Conservation (phyloP, 2,888 invertebrate genomes). For the Itoplectis maculator region DNA sequence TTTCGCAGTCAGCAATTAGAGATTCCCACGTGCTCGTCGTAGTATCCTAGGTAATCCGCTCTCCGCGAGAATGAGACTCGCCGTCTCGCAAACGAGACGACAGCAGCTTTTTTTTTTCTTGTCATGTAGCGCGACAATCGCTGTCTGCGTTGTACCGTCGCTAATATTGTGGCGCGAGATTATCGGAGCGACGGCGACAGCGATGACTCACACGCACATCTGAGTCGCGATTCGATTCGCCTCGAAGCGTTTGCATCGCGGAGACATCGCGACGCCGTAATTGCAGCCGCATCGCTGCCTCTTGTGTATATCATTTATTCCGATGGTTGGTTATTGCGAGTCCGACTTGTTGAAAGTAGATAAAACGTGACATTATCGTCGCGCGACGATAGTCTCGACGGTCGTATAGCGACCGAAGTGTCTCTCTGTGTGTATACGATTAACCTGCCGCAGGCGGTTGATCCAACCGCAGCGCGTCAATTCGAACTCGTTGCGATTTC, state of each 20-base stretch:
- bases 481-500: constrained; percentile 7
- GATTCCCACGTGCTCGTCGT: neutral
- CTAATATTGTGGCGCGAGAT: constrained; percentile 1
- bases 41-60: neutral
- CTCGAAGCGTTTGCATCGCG: constrained; percentile 7
- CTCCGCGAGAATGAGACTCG: neutral
- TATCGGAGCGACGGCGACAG: neutral
- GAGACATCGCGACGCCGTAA: constrained; percentile 7
- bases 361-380: neutral
- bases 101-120: neutral
- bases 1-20: constrained; percentile 21
- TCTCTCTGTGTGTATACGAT: too few species aligned
- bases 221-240: neutral
- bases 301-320: constrained; percentile 21
- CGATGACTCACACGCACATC: constrained; percentile 7
- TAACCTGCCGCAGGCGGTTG: neutral
- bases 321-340: constrained; percentile 2
- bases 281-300: neutral
- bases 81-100: neutral
- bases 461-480: neutral
- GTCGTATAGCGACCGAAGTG: too few species aligned
- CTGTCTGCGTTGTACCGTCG: neutral
- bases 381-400: too few species aligned
- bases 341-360: neutral
- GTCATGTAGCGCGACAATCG: too few species aligned